Evolutionary conservation across 2,113 vertebrate genomes (phyloP).

Genomic region (Odobenus rosmarus): DNA sequence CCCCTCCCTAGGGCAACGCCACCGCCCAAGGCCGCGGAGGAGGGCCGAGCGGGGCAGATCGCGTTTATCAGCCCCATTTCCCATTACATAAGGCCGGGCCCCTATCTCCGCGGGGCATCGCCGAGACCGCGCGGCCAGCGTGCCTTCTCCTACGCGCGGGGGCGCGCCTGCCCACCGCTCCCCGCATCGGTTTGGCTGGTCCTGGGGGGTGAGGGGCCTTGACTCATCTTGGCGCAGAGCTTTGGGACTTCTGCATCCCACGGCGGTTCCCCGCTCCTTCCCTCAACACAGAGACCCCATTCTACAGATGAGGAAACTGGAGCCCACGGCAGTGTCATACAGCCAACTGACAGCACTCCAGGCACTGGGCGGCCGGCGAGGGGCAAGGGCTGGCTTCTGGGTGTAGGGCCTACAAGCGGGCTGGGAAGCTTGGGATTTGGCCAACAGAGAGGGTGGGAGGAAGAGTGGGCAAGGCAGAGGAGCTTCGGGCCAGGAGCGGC

Average conservation of each 20-base stretch:
- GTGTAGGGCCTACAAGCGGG: neutral
- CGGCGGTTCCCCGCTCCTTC: neutral
- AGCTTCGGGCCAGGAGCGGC: neutral
- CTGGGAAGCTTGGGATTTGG: neutral
- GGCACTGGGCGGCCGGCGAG: rapidly evolving
- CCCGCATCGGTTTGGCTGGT: neutral
- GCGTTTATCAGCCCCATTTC: conserved; percentile 61
- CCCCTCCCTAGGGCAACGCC: neutral
- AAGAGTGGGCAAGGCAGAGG: neutral
- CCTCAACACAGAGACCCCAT: neutral
- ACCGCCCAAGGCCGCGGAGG: neutral
- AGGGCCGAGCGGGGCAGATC: neutral
- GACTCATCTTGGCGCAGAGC: neutral
- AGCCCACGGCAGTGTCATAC: neutral
- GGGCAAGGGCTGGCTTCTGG: neutral
- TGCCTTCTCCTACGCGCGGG: conserved; percentile 59
- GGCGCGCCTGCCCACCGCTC: neutral
- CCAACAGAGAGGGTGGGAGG: neutral
- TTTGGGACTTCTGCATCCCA: neutral
- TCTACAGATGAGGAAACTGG: neutral
- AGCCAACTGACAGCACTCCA: neutral
- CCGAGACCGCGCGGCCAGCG: neutral
- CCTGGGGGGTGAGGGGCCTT: neutral
- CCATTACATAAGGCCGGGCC: conserved; percentile 51
- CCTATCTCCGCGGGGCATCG: conserved; percentile 69